Conservation (phyloP, 2,113 vertebrate genomes). For the Microcebus lehilahytsara region DNA sequence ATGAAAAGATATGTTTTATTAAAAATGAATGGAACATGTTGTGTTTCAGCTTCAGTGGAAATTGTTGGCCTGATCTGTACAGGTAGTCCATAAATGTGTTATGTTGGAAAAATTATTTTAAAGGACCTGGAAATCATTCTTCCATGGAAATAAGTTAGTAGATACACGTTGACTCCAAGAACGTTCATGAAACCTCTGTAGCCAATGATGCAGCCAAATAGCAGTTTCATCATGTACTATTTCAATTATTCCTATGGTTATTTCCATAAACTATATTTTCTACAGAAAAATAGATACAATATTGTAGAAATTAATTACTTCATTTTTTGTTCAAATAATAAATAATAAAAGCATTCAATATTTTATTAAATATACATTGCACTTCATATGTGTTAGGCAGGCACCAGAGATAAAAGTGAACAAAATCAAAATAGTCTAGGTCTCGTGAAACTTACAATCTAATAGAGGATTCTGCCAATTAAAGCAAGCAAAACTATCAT, state of each 20-base stretch:
- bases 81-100: neutral
- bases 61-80: neutral
- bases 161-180: neutral
- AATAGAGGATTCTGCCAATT: neutral
- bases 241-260: neutral
- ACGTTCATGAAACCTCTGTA: neutral
- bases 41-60: slow-evolving; percentile 1
- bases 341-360: neutral
- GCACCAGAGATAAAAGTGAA: neutral
- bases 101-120: slow-evolving; percentile 50
- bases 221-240: neutral
- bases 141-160: neutral
- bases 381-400: neutral
- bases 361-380: neutral
- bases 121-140: slow-evolving; percentile 35
- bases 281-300: neutral
- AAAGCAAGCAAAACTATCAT: neutral
- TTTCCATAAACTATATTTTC: neutral
- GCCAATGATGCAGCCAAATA: neutral
- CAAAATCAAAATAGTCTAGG: neutral
- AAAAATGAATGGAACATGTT: slow-evolving; percentile 47
- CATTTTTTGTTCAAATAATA: neutral
- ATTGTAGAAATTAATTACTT: neutral
- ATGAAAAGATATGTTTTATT: slow-evolving; percentile 28
- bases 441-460: neutral